Base-by-base conservation (phyloP, 2,888 invertebrate species). In the Tipula lateralis region DNA sequence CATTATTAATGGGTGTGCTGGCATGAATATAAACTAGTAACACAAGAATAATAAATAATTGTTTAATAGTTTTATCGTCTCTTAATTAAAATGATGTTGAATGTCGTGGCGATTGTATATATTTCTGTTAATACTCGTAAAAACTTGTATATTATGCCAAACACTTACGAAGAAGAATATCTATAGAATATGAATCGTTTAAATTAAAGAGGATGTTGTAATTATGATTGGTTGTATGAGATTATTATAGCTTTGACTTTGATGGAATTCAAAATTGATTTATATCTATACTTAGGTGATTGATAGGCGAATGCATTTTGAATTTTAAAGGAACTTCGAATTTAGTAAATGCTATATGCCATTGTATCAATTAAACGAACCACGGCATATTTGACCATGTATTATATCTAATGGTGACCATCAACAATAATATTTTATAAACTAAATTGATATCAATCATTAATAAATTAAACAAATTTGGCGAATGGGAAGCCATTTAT, bases 31-130 rank as follows among this genome's bases (percentile, higher is more conserved):
- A 9, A 66, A 66, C 7, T 66, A 66, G 66, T 12, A n/a, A 9
- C 24, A 66, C 9, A 6, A 24, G 9, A 66, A 66, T 66, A 66
- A 66, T 66, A 66, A 66, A 66, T 66, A 9, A 66, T 66, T 24
- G 19, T 66, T 66, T 66, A 66, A 66, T 66, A 66, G 12, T 24
- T 66, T 19, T 66, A 24, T 66, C 66, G 66, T 24, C 9, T 7
- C 66, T 24, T 66, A 66, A 66, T 66, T 66, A 66, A 66, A 66
- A 66, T 66, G 24, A 66, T 66, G 66, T 66, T 66, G 66, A 66
- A 66, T 66, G 66, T 24, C 66, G 66, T 66, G 66, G 7, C 24
- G 66, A 66, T 24, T 66, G 3, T 39, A 13, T 19, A 12, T 66
- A 66, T 66, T 66, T 66, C 24, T 19, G 24, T 12, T 44, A 24